Percentiles rank a stretch among this genome's conserved stretches.
Evolutionary conservation across 2,113 vertebrate genomes (phyloP).

Genomic region (Albula goreensis): DNA sequence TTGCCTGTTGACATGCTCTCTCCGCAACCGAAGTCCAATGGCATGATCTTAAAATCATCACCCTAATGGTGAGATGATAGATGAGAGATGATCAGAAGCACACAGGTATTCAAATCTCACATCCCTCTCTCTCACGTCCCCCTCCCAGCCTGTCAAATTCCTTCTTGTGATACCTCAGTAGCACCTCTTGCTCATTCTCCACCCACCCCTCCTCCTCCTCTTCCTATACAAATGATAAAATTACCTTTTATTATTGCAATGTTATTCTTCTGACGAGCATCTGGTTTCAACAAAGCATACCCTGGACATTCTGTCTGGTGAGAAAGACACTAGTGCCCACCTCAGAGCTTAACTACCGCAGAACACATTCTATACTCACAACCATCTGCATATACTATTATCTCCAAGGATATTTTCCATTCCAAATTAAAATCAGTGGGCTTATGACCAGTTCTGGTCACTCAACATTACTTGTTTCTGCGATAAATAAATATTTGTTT

Average conservation of each 20-base stretch:
- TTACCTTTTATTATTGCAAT: background rate
- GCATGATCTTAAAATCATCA: background rate
- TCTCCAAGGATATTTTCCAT: constrained; percentile 20
- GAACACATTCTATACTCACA: constrained; percentile 56
- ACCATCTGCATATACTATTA: constrained; percentile 46
- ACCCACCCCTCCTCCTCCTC: background rate
- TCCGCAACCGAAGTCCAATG: background rate
- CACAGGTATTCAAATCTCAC: background rate
- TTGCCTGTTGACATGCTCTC: background rate
- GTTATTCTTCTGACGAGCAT: background rate
- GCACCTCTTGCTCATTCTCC: background rate
- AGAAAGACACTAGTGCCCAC: constrained; percentile 25
- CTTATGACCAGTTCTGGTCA: background rate
- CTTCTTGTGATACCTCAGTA: too few relatives aligned
- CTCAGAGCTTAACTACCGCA: constrained; percentile 49
- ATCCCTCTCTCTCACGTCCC: background rate
- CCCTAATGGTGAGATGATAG: background rate
- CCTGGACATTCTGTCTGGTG: background rate
- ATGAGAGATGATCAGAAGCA: background rate
- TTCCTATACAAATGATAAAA: background rate
- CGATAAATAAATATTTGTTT: background rate
- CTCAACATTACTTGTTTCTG: background rate
- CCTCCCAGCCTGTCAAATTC: too few relatives aligned
- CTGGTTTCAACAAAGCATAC: background rate
- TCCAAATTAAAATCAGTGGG: background rate